Percentiles rank a stretch among this genome's conserved stretches.
phyloP scores from a whole-genome alignment of 2,113 vertebrate species.

The Rutilus rutilus region DNA sequence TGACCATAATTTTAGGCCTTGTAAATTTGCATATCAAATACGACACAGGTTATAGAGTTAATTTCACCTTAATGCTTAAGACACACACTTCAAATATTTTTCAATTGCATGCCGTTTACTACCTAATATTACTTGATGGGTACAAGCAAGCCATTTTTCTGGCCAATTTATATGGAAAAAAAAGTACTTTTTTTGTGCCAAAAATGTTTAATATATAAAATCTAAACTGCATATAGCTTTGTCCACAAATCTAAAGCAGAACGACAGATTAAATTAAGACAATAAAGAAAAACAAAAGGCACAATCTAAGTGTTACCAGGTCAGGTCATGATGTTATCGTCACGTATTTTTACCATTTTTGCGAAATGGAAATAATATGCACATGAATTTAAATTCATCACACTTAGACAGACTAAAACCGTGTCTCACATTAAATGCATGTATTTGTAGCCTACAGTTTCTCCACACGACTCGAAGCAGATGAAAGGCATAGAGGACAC shows the following conservation, averaged over 20 bases:
- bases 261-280: neutral
- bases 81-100: neutral
- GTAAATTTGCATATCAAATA: too few species aligned
- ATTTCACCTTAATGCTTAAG: too few species aligned
- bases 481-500: slow-evolving; percentile 4
- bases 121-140: neutral
- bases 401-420: neutral
- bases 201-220: too few species aligned
- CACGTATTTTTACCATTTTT: neutral
- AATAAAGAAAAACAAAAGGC: neutral
- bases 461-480: neutral
- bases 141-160: neutral
- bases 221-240: too few species aligned
- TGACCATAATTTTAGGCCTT: too few species aligned
- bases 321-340: neutral
- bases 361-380: neutral
- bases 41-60: too few species aligned
- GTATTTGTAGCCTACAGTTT: neutral
- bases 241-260: neutral
- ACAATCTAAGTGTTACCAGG: neutral
- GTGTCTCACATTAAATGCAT: neutral
- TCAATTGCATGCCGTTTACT: neutral
- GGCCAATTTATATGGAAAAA: too few species aligned
- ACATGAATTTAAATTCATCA: neutral
- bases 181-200: too few species aligned